Evolutionary conservation across 1,140 invertebrate genomes (phyloP).

Genomic region (Subanguina moxae): DNA sequence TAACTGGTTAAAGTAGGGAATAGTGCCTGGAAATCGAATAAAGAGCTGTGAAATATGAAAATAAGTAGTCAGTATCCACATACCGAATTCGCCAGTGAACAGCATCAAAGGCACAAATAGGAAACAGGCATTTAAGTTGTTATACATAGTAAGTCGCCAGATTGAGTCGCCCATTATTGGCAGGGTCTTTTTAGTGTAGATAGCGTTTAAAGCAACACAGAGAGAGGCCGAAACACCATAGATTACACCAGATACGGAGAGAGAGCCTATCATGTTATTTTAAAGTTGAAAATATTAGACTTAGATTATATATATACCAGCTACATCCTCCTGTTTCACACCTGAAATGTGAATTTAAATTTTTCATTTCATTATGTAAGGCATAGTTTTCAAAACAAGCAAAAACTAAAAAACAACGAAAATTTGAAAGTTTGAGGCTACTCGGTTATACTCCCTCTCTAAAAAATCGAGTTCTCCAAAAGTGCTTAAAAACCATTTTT

Average conservation of each 20-base stretch:
- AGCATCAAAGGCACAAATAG: conserved; percentile 85
- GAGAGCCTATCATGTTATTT: conserved; percentile 66
- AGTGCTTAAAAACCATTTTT: too few species aligned
- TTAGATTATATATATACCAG: conserved; percentile 63
- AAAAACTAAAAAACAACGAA: too few species aligned
- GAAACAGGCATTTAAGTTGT: conserved; percentile 86
- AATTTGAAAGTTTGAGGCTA: too few species aligned
- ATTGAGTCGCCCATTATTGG: conserved; percentile 79
- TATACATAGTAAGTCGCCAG: conserved; percentile 79
- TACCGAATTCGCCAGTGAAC: conserved; percentile 73
- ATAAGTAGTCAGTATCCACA: too few species aligned
- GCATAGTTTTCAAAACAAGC: too few species aligned
- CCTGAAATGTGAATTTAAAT: too few species aligned
- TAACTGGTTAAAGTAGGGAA: conserved; percentile 73
- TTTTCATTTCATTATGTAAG: too few species aligned
- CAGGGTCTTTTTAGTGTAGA: conserved; percentile 86
- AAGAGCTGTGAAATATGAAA: too few species aligned
- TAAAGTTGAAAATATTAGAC: too few species aligned
- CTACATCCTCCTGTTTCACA: conserved; percentile 85
- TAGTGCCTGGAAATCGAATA: conserved; percentile 47
- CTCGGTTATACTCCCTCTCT: too few species aligned
- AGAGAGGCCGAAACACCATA: conserved; percentile 88
- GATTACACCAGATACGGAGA: conserved; percentile 80
- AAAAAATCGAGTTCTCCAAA: too few species aligned
- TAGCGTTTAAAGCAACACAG: conserved; percentile 87